phyloP scores from a whole-genome alignment of 2,888 invertebrate genomes.

The Noctua fimbriata region DNA sequence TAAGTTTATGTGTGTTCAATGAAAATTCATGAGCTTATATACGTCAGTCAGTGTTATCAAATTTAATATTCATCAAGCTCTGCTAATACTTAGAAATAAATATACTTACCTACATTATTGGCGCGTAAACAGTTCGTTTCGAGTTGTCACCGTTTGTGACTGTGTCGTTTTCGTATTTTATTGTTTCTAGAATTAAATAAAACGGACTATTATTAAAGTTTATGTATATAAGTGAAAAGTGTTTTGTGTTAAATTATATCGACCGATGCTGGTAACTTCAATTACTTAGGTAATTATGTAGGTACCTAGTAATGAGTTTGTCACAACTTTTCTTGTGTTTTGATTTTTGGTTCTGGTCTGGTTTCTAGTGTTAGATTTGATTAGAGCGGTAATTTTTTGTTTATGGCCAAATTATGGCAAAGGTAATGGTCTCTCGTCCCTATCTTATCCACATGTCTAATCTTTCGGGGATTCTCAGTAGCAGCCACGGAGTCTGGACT shows the following conservation, averaged over 20 bases:
- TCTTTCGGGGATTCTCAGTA: neutral
- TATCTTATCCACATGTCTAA: neutral
- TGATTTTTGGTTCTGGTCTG: neutral
- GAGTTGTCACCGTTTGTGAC: neutral
- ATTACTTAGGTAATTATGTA: neutral
- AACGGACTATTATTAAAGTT: neutral
- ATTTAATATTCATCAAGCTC: slow-evolving; percentile 49
- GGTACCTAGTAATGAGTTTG: neutral
- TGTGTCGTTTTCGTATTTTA: slow-evolving; percentile 20
- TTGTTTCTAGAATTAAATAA: neutral
- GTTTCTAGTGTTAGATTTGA: neutral
- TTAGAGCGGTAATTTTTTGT: neutral
- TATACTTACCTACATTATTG: neutral
- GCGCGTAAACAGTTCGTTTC: slow-evolving; percentile 22
- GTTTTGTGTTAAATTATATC: neutral
- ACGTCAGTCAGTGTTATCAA: slow-evolving; percentile 34
- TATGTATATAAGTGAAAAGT: neutral
- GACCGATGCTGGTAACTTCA: neutral
- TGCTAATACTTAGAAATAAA: slow-evolving; percentile 12
- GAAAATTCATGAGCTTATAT: slow-evolving; percentile 34
- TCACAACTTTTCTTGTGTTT: neutral
- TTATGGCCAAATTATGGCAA: neutral
- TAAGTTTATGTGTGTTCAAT: slow-evolving; percentile 16
- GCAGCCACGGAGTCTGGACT: neutral
- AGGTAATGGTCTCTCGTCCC: neutral